phyloP scores from a whole-genome alignment of 2,113 vertebrate species.

The Steatornis caripensis region DNA sequence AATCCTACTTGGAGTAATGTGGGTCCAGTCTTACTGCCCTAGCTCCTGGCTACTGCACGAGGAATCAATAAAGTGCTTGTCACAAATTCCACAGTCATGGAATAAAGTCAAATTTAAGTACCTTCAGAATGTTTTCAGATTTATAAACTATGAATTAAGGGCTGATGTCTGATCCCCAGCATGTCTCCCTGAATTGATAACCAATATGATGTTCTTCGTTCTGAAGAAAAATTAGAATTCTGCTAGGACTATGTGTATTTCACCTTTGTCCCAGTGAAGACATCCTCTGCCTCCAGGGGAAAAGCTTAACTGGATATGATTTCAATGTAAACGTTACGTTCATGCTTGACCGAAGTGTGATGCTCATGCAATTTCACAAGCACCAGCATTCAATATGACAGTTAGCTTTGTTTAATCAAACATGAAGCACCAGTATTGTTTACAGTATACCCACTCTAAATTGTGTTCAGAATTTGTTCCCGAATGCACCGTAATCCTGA shows the following conservation, averaged over 20 bases:
- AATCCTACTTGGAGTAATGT: neutral
- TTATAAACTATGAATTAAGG: neutral
- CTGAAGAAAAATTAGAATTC: neutral
- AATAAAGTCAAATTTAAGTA: neutral
- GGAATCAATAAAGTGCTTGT: constrained; percentile 23
- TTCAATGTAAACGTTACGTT: neutral
- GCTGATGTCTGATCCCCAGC: neutral
- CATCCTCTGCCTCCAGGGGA: neutral
- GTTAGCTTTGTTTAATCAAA: neutral
- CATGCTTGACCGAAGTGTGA: neutral
- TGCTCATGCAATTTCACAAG: neutral
- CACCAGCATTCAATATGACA: neutral
- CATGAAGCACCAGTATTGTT: neutral
- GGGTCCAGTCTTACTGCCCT: neutral
- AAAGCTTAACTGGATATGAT: neutral
- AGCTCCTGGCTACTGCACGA: neutral
- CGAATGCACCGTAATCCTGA: neutral
- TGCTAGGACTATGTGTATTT: neutral
- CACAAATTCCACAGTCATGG: neutral
- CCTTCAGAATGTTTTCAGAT: neutral
- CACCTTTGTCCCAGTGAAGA: neutral
- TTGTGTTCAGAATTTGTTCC: neutral
- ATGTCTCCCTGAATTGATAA: neutral
- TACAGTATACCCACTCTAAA: neutral
- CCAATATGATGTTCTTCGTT: neutral